phyloP scores from a whole-genome alignment of 2,888 invertebrate genomes.

The Phengaris arion region DNA sequence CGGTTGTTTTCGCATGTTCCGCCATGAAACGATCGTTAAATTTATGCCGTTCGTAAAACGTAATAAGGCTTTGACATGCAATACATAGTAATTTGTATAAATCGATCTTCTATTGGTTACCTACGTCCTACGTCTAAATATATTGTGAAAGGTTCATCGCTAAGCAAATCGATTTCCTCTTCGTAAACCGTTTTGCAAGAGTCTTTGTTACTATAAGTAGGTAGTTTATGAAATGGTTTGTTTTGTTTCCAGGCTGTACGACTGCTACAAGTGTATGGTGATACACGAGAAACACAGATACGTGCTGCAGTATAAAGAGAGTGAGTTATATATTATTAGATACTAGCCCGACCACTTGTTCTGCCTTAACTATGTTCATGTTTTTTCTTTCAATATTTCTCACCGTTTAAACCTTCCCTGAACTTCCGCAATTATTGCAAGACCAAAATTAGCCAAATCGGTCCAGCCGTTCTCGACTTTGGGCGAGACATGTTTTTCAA shows the following conservation, averaged over 20 bases:
- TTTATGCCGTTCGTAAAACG: slow-evolving; percentile 15
- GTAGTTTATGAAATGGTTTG: slow-evolving; percentile 29
- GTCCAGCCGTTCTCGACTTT: too few relatives aligned
- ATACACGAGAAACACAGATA: slow-evolving; percentile 88
- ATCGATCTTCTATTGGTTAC: slow-evolving; percentile 13
- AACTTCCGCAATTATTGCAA: too few relatives aligned
- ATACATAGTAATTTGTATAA: background rate
- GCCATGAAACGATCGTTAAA: background rate
- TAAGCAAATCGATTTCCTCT: background rate
- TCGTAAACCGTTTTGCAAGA: background rate
- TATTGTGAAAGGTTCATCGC: background rate
- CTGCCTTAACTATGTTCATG: too few relatives aligned
- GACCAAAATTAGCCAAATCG: too few relatives aligned
- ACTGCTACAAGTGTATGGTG: slow-evolving; percentile 87
- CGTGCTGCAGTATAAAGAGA: slow-evolving; percentile 90
- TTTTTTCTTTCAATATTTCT: too few relatives aligned
- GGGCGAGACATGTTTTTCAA: too few relatives aligned
- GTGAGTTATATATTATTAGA: slow-evolving; percentile 74
- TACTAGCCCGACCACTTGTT: too few relatives aligned
- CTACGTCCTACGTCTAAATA: background rate
- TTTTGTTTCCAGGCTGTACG: slow-evolving; percentile 78
- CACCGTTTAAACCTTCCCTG: too few relatives aligned
- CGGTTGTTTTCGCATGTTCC: background rate
- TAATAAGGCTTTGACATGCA: slow-evolving; percentile 17
- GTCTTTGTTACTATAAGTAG: background rate